Percentiles rank a stretch among this genome's conserved stretches.
phyloP scores from a whole-genome alignment of 2,113 vertebrate species.

The Neodon shergylaensis region DNA sequence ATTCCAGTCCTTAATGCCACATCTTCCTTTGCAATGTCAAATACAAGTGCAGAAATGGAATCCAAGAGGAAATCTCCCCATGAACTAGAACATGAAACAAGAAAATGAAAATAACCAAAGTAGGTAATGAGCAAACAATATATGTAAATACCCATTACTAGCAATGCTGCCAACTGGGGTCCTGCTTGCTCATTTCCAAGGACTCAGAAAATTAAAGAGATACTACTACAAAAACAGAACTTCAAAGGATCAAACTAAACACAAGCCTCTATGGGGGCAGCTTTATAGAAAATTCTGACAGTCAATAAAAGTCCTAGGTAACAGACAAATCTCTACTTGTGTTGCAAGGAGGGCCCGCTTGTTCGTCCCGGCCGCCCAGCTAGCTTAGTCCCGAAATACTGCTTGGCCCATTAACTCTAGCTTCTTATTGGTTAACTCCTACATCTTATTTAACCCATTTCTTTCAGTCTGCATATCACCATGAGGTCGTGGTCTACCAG shows the following conservation, averaged over 20 bases:
- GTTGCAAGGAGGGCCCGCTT: too few species aligned
- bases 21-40: slow-evolving; percentile 88
- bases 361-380: too few species aligned
- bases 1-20: slow-evolving; percentile 87
- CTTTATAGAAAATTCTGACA: slow-evolving; percentile 12
- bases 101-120: neutral
- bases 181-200: neutral
- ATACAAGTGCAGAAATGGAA: slow-evolving; percentile 89
- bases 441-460: too few species aligned
- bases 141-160: neutral
- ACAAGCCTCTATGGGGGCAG: neutral
- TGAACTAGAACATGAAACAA: slow-evolving; percentile 84
- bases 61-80: slow-evolving; percentile 94
- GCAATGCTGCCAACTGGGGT: neutral
- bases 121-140: neutral
- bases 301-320: neutral
- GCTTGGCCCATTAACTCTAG: too few species aligned
- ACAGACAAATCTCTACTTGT: neutral
- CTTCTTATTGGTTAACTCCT: too few species aligned
- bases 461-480: too few species aligned
- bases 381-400: too few species aligned
- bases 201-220: slow-evolving; percentile 22
- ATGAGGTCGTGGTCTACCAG: too few species aligned
- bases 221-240: slow-evolving; percentile 3
- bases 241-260: neutral